These are phyloP conservation scores for Phalera bucephala DNA, from an alignment of 2,888 invertebrate genomes.

Conservation along the genomic window DNA sequence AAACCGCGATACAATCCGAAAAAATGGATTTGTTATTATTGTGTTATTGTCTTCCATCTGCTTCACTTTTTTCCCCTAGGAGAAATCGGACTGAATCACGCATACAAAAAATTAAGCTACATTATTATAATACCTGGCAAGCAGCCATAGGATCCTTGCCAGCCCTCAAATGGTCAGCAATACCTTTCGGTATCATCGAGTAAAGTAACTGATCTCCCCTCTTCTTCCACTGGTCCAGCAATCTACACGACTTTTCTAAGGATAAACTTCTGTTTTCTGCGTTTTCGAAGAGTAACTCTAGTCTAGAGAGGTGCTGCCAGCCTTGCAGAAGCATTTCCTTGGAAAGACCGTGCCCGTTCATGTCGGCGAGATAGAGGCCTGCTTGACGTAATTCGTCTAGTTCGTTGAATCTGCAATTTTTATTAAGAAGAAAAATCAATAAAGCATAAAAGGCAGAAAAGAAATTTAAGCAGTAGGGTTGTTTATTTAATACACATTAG, in stretches of 20 bases:
- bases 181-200: constrained; percentile 95
- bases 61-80: too few species aligned
- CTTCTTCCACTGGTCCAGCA: constrained; percentile 93
- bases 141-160: constrained; percentile 90
- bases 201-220: constrained; percentile 93
- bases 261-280: constrained; percentile 91
- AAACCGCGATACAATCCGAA: too few species aligned
- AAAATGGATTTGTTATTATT: too few species aligned
- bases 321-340: constrained; percentile 92
- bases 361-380: constrained; percentile 90
- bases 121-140: constrained; percentile 90
- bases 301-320: constrained; percentile 92
- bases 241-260: constrained; percentile 89
- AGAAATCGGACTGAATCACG: too few species aligned
- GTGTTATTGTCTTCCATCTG: too few species aligned
- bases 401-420: constrained; percentile 87
- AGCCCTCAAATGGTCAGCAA: constrained; percentile 90
- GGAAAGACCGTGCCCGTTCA: constrained; percentile 93
- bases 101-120: too few species aligned
- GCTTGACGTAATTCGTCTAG: constrained; percentile 91
- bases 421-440: too few species aligned
- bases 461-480: too few species aligned
- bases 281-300: constrained; percentile 91
- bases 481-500: too few species aligned
- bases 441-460: too few species aligned